These are phyloP conservation scores for Phorcus lineatus DNA, from an alignment of 2,888 invertebrate species.

Conservation along the genomic window DNA sequence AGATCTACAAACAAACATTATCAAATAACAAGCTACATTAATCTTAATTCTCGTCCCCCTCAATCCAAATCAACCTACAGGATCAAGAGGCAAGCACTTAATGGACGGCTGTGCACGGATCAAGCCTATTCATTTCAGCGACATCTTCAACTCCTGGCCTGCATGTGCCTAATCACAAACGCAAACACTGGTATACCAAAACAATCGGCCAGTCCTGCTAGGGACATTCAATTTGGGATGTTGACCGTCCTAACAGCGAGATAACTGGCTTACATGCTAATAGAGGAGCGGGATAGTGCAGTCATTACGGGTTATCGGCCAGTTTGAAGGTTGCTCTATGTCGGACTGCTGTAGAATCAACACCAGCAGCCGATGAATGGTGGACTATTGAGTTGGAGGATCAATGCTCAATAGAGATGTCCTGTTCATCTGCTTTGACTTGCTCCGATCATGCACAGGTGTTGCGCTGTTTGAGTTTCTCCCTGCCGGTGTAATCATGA, in stretches of 20 bases:
- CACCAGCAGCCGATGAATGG: background rate
- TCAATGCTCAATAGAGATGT: background rate
- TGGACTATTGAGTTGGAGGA: background rate
- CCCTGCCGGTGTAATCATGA: too few relatives aligned
- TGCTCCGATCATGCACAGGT: too few relatives aligned
- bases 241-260: background rate
- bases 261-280: conserved; percentile 15
- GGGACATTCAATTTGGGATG: conserved; percentile 5
- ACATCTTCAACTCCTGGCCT: background rate
- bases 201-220: background rate
- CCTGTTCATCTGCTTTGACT: background rate
- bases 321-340: background rate
- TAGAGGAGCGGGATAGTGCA: background rate
- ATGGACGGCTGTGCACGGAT: too few relatives aligned
- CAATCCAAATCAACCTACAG: too few relatives aligned
- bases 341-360: background rate
- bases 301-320: background rate
- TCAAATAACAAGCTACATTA: too few relatives aligned
- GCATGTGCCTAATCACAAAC: background rate
- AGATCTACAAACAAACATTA: too few relatives aligned
- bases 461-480: too few relatives aligned
- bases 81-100: too few relatives aligned
- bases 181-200: background rate
- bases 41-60: too few relatives aligned
- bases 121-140: too few relatives aligned